Evolutionary conservation across 30 jellyfish, hydroid and myxozoan genomes (phyloP), one percentile per base, ranked within the genome.

Genomic region (Turritopsis dohrnii): DNA sequence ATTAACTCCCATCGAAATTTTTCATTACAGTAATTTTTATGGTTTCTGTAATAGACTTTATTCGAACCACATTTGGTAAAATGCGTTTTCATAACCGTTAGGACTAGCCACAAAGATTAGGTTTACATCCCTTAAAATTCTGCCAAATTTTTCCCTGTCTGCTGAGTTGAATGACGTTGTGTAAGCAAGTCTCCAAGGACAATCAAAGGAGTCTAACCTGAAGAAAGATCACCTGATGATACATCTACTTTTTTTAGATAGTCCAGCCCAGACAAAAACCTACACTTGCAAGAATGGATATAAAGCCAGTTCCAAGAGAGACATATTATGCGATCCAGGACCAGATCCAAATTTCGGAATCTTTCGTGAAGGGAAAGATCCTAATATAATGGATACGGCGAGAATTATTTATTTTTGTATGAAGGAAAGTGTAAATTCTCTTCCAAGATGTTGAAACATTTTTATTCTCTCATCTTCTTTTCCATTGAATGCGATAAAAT

Each of bases 301-400:
- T 72, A 77, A 77, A 77, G 85, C 85, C 7, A 24, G 52, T n/a
- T 77, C 85, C 41, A 77, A 77, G 18, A 25, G 85, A 29, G 85
- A 77, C 53, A 30, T 1, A 22, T 17, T 77, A 27, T 77, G 85
- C 29, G 72, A 77, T 77, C 85, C 85, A 0, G 85, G 85, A 29
- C 85, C 85, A 1, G 85, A 77, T 29, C 85, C 85, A 30, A 77
- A 77, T 77, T 77, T 77, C 28, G 85, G 85, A 77, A 77, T 77
- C 41, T 77, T 77, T 77, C 85, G 85, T 1, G 85, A 60, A 8
- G 85, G 85, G 54, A 77, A 77, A 29, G 85, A 77, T 77, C 85
- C 85, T 5, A 77, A 77, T 52, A 30, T 77, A 60, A 77, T 77
- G 85, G 85, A 77, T 72, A 26, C 85, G 0, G 85, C 85, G 29